Conservation (phyloP, 2,113 vertebrate species). For the Rhinolophus ferrumequinum region DNA sequence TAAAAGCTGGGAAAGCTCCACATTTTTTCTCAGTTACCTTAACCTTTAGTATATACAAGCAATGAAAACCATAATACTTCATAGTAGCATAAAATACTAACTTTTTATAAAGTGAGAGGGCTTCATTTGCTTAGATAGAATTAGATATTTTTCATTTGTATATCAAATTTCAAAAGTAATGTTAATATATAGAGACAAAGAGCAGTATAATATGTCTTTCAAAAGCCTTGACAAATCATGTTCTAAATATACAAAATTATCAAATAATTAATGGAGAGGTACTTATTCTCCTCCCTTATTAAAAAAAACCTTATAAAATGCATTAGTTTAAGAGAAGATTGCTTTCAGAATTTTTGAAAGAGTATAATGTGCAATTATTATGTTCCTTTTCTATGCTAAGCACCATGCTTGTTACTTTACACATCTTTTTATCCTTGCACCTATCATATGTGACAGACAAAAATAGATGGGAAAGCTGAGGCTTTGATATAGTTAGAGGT, state of each 20-base stretch:
- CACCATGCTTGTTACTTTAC: background rate
- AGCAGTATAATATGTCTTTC: background rate
- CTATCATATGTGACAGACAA: too few species aligned
- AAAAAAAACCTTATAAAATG: background rate
- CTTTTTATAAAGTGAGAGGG: background rate
- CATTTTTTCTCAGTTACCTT: background rate
- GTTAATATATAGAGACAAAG: background rate
- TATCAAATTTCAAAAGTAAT: constrained; percentile 39
- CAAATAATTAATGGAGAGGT: background rate
- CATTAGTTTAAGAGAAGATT: background rate
- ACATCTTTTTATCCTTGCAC: background rate
- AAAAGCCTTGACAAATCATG: background rate
- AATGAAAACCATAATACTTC: background rate
- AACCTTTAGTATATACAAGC: background rate
- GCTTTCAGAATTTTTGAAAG: background rate
- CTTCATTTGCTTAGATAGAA: background rate
- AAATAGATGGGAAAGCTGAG: background rate
- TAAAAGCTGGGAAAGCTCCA: background rate
- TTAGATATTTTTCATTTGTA: background rate
- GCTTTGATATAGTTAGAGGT: background rate
- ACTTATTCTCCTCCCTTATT: background rate
- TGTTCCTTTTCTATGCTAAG: background rate
- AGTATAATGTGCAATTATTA: background rate
- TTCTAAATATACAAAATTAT: background rate
- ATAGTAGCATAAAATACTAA: background rate